These are phyloP conservation scores for Trachymyrmex cornetzi DNA, from an alignment of 1,140 invertebrate genomes.

Conservation along the genomic window DNA sequence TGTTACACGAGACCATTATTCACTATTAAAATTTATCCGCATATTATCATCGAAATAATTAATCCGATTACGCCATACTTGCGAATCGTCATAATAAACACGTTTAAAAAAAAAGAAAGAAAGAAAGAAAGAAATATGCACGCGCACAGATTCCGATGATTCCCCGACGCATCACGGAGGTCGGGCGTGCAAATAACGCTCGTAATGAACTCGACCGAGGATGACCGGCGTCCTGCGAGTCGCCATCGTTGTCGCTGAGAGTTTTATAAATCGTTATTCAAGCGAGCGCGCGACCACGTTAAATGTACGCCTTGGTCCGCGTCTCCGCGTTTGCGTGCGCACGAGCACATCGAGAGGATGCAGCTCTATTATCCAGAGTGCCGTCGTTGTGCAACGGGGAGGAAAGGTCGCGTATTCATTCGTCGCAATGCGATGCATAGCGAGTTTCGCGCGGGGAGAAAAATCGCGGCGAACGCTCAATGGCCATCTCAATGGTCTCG, in stretches of 20 bases:
- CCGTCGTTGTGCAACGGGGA: conserved; percentile 61
- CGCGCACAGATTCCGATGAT: conserved; percentile 10
- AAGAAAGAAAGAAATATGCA: background rate
- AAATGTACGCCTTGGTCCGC: conserved; percentile 29
- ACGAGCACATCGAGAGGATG: conserved; percentile 38
- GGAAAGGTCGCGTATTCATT: conserved; percentile 64
- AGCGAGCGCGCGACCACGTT: conserved; percentile 39
- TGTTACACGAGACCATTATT: background rate
- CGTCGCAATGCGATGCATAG: conserved; percentile 49
- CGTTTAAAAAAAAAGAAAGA: no score
- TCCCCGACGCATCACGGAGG: conserved; percentile 25
- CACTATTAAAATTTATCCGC: conserved; percentile 22
- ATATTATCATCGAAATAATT: conserved; percentile 36
- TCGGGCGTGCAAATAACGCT: conserved; percentile 46
- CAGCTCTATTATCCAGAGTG: conserved; percentile 66
- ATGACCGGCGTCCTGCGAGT: conserved; percentile 26
- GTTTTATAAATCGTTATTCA: conserved; percentile 68
- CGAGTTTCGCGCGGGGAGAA: conserved; percentile 21
- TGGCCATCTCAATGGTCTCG: conserved; percentile 42
- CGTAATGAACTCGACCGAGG: conserved; percentile 42
- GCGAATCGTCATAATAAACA: conserved; percentile 12
- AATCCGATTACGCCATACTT: conserved; percentile 34
- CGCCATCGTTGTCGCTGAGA: conserved; percentile 17
- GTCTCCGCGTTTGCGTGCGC: conserved; percentile 16
- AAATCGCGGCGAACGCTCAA: conserved; percentile 34